Evolutionary conservation across 1,140 invertebrate genomes (phyloP).

Genomic region (Chymomyza costata): DNA sequence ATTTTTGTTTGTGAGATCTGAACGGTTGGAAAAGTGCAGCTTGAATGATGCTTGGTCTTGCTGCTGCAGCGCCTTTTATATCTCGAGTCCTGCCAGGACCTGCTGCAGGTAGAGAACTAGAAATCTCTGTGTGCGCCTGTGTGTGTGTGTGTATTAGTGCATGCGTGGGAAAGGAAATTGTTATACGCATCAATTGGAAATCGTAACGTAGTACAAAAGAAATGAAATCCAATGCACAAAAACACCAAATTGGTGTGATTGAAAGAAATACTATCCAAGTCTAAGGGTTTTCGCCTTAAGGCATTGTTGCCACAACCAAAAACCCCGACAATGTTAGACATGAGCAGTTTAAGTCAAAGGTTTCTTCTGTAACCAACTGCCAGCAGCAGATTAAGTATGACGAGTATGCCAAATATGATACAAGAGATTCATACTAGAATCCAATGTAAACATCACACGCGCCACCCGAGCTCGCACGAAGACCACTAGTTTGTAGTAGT

Average conservation of each 20-base stretch:
- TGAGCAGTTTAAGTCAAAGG: too few species aligned
- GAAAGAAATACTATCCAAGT: too few species aligned
- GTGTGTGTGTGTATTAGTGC: too few species aligned
- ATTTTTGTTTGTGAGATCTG: slow-evolving; percentile 30
- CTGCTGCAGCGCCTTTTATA: slow-evolving; percentile 55
- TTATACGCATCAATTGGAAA: slow-evolving; percentile 17
- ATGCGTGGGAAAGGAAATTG: slow-evolving; percentile 69
- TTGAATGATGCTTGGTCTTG: slow-evolving; percentile 51
- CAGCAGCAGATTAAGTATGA: too few species aligned
- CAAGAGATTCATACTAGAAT: too few species aligned
- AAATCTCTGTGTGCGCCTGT: slow-evolving; percentile 49
- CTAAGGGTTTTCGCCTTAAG: slow-evolving; percentile 28
- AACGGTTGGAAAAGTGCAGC: slow-evolving; percentile 63
- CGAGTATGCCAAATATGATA: too few species aligned
- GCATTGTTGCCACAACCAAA: slow-evolving; percentile 64
- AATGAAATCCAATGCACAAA: not conserved
- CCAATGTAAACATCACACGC: slow-evolving; percentile 10
- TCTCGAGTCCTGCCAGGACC: slow-evolving; percentile 44
- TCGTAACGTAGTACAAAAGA: slow-evolving; percentile 10
- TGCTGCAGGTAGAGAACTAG: slow-evolving; percentile 54
- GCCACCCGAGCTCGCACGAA: slow-evolving; percentile 18
- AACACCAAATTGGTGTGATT: too few species aligned
- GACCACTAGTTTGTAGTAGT: too few species aligned
- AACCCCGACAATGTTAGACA: slow-evolving; percentile 65
- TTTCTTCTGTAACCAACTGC: too few species aligned